phyloP scores from a whole-genome alignment of 2,113 vertebrate genomes.

The Penelope pileata region DNA sequence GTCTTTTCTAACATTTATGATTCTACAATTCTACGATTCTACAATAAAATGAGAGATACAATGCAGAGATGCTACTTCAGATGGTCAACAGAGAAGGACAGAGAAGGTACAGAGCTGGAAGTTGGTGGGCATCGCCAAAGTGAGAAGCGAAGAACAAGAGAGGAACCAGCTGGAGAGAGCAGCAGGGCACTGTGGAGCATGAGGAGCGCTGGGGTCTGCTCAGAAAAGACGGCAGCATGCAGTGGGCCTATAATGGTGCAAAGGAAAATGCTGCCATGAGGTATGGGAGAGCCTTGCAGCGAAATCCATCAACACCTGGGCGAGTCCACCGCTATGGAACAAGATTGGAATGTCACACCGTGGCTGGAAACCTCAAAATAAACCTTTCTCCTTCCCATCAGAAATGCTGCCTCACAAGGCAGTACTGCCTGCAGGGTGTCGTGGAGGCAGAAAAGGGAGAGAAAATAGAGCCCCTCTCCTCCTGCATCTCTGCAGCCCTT shows the following conservation, averaged over 20 bases:
- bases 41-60: rapidly evolving
- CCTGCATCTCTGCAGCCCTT: neutral
- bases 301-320: constrained; percentile 37
- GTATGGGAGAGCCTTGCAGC: neutral
- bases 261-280: neutral
- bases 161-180: neutral
- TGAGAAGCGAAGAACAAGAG: neutral
- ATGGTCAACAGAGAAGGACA: neutral
- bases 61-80: neutral
- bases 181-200: neutral
- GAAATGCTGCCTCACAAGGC: constrained; percentile 37
- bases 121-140: neutral
- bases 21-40: too few relatives aligned
- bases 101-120: neutral
- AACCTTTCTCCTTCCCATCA: constrained; percentile 36
- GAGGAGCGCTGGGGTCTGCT: neutral
- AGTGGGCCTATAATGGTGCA: neutral
- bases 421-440: neutral
- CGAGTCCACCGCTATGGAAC: constrained; percentile 8
- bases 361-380: constrained; percentile 54
- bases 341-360: constrained; percentile 53
- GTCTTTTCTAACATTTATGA: too few relatives aligned
- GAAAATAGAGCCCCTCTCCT: neutral
- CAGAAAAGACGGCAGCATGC: neutral
- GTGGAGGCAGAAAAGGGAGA: neutral